phyloP scores from a whole-genome alignment of 2,797 vertebrate genomes.

The Diceros bicornis region DNA sequence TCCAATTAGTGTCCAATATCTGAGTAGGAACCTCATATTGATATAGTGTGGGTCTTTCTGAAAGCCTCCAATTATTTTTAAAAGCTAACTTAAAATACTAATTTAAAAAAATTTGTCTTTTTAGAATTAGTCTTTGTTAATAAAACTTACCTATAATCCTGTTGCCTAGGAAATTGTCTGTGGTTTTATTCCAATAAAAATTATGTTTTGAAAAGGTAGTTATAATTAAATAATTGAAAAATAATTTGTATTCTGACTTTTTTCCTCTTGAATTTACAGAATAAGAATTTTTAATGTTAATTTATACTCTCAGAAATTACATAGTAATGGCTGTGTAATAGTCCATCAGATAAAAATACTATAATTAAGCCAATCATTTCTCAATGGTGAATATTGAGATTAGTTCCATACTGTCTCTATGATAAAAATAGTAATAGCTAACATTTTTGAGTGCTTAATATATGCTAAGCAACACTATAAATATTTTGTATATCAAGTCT shows the following conservation, averaged over 20 bases:
- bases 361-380: conserved; percentile 3
- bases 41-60: not conserved
- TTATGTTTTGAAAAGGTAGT: not conserved
- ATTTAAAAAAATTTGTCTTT: not conserved
- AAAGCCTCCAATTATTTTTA: not conserved
- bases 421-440: not conserved
- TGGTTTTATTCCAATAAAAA: conserved; percentile 13
- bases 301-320: not conserved
- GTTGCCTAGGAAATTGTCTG: not conserved
- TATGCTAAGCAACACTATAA: not conserved
- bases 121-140: conserved; percentile 2
- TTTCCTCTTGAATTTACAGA: not conserved
- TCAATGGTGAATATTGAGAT: not conserved
- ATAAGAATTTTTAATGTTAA: conserved; percentile 28
- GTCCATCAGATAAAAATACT: not conserved
- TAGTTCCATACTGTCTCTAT: not conserved
- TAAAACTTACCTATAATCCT: not conserved
- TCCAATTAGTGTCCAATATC: not conserved
- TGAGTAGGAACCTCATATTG: not conserved
- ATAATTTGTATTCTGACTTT: not conserved
- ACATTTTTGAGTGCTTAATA: not conserved
- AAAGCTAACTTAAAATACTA: not conserved
- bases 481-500: not conserved
- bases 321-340: not conserved
- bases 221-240: conserved; percentile 41